Percentiles rank a stretch among this genome's conserved stretches.
These are phyloP conservation scores for Rhizoglyphus robini DNA, from an alignment of 1,140 invertebrate species.

Conservation along the genomic window DNA sequence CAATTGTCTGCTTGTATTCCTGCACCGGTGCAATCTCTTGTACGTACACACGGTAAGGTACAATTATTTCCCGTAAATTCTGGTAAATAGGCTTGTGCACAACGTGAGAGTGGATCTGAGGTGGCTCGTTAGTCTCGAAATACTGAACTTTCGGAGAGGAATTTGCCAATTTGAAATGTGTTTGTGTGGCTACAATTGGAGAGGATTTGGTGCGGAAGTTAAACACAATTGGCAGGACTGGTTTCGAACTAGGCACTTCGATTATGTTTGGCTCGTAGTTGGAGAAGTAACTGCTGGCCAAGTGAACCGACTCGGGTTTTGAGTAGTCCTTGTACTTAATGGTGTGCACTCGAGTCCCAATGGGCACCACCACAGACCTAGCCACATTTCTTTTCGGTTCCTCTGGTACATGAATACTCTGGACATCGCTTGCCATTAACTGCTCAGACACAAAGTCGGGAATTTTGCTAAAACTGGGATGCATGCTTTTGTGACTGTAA, in stretches of 20 bases:
- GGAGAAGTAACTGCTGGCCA: neutral
- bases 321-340: neutral
- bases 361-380: neutral
- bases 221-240: slow-evolving; percentile 8
- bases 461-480: neutral
- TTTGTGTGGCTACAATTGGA: neutral
- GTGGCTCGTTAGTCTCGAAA: neutral
- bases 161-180: neutral
- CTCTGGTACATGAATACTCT: neutral
- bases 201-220: neutral
- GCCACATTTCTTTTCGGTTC: neutral
- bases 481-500: neutral
- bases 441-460: neutral
- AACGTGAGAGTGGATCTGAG: neutral
- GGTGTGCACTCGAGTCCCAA: neutral
- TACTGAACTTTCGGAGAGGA: neutral
- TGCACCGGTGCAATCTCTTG: neutral
- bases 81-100: neutral
- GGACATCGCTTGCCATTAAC: neutral
- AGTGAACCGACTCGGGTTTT: neutral
- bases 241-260: neutral
- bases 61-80: neutral
- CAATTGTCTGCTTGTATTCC: neutral
- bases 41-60: neutral
- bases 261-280: neutral